phyloP scores from a whole-genome alignment of 2,888 invertebrate species.

The Oxytorus armatus region DNA sequence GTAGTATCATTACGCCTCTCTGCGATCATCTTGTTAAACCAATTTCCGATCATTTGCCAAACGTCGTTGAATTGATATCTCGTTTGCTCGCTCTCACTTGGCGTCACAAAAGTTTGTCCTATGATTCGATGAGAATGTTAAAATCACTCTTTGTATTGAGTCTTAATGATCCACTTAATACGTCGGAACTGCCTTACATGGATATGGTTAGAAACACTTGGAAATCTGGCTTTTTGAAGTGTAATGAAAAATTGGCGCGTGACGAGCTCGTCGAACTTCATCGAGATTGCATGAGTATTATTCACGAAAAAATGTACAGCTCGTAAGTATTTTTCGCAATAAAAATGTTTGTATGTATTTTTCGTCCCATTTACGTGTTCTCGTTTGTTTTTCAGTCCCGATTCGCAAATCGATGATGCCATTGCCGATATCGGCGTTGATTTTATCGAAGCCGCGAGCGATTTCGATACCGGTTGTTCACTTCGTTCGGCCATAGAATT shows the following conservation, averaged over 20 bases:
- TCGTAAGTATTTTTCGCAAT: conserved; percentile 70
- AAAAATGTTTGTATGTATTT: conserved; percentile 32
- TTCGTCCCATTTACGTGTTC: background rate
- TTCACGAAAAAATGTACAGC: conserved; percentile 79
- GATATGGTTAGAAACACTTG: conserved; percentile 73
- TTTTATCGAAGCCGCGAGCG: conserved; percentile 74
- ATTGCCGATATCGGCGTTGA: conserved; percentile 74
- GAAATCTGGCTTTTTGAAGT: conserved; percentile 75
- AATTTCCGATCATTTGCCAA: conserved; percentile 42
- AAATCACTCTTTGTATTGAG: conserved; percentile 77
- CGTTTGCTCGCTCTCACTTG: conserved; percentile 74
- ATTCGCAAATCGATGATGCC: conserved; percentile 67
- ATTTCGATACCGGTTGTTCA: conserved; percentile 69
- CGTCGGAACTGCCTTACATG: conserved; percentile 57
- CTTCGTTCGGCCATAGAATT: conserved; percentile 74
- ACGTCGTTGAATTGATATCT: conserved; percentile 72
- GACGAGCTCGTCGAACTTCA: conserved; percentile 77
- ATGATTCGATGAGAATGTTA: conserved; percentile 73
- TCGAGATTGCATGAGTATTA: conserved; percentile 78
- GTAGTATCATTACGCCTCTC: conserved; percentile 83
- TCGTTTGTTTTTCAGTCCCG: conserved; percentile 57
- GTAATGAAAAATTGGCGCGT: conserved; percentile 69
- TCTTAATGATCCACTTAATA: conserved; percentile 68
- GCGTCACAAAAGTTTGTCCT: conserved; percentile 70
- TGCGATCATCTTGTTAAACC: conserved; percentile 70